Percentiles rank a stretch among this genome's conserved stretches.
phyloP scores from a whole-genome alignment of 2,113 vertebrate genomes.

The Heteronetta atricapilla region DNA sequence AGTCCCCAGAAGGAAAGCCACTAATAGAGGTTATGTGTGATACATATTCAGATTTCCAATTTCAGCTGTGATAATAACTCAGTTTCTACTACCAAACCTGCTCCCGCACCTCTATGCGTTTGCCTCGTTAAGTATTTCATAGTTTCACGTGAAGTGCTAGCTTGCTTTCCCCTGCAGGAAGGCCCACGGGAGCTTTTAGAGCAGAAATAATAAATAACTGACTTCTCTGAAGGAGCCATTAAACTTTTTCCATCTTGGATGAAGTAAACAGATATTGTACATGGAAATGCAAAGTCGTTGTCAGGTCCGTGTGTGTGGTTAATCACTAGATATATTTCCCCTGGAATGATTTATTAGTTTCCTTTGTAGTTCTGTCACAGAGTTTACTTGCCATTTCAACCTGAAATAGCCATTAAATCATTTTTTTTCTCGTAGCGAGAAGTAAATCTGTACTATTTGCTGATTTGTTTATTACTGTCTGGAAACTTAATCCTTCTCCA shows the following conservation, averaged over 20 bases:
- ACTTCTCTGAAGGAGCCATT: neutral
- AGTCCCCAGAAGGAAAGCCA: neutral
- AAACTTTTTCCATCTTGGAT: constrained; percentile 6
- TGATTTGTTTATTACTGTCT: constrained; percentile 69
- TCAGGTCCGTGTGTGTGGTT: neutral
- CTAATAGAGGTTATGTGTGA: neutral
- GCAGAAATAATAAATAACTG: constrained; percentile 36
- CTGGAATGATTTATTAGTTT: constrained; percentile 34
- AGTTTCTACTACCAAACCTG: neutral
- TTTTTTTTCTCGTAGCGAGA: neutral
- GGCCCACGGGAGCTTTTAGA: neutral
- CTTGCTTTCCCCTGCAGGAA: neutral
- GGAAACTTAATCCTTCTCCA: constrained; percentile 26
- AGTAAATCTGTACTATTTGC: constrained; percentile 46
- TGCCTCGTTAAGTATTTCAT: neutral
- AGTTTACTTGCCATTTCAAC: constrained; percentile 12
- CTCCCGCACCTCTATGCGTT: neutral
- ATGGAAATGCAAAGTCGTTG: neutral
- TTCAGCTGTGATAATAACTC: neutral
- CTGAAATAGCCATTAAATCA: constrained; percentile 5
- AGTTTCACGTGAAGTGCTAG: neutral
- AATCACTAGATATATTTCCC: neutral
- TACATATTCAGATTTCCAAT: neutral
- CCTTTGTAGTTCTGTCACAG: constrained; percentile 19
- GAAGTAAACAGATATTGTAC: constrained; percentile 22